These are phyloP conservation scores for Epinotia demarniana DNA, from an alignment of 2,888 invertebrate genomes.

Conservation along the genomic window DNA sequence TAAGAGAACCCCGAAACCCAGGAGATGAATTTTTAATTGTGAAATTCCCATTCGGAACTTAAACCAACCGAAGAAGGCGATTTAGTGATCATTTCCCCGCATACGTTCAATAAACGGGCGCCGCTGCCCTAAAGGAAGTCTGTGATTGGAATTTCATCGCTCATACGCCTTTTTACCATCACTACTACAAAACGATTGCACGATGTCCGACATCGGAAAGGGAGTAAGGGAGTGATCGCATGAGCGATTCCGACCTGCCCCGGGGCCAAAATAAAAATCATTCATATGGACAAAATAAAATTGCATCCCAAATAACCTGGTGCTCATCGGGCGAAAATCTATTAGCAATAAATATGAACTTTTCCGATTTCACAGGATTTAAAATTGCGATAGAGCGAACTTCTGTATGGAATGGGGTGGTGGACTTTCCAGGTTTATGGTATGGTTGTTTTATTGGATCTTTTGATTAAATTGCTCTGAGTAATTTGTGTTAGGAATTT, in stretches of 20 bases:
- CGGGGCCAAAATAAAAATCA: slow-evolving; percentile 82
- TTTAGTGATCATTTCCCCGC: slow-evolving; percentile 59
- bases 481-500: slow-evolving; percentile 43
- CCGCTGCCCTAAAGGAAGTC: slow-evolving; percentile 1
- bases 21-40: slow-evolving; percentile 28
- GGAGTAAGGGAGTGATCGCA: slow-evolving; percentile 65
- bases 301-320: slow-evolving; percentile 83
- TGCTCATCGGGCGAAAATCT: slow-evolving; percentile 82
- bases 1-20: not conserved
- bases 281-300: slow-evolving; percentile 84
- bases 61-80: slow-evolving; percentile 61
- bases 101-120: slow-evolving; percentile 61
- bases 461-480: slow-evolving; percentile 57
- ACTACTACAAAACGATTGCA: slow-evolving; percentile 55
- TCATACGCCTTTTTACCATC: slow-evolving; percentile 9
- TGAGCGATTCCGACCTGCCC: slow-evolving; percentile 63
- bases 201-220: slow-evolving; percentile 73
- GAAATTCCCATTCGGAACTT: slow-evolving; percentile 53
- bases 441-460: slow-evolving; percentile 70
- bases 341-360: slow-evolving; percentile 85
- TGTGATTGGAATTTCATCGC: slow-evolving; percentile 3
- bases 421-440: slow-evolving; percentile 77
- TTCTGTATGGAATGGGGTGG: slow-evolving; percentile 68
- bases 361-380: slow-evolving; percentile 83
- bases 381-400: slow-evolving; percentile 69